Conservation (phyloP, 2,888 invertebrate species). For the Amphipyra berbera region DNA sequence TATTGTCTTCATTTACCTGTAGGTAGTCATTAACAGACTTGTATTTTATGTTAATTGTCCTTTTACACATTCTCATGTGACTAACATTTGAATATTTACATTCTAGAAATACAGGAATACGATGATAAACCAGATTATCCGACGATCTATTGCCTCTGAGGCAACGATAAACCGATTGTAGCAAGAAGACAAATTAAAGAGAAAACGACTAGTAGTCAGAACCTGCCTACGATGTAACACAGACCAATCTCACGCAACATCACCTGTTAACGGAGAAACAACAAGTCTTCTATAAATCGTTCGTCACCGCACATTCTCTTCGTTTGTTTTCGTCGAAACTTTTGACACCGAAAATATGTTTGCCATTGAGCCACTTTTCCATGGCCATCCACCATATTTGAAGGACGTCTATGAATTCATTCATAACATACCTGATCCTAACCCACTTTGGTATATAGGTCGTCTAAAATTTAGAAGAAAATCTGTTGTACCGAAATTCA, state of each 20-base stretch:
- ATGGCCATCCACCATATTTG: slow-evolving; percentile 33
- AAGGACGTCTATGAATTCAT: slow-evolving; percentile 51
- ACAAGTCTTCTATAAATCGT: slow-evolving; percentile 49
- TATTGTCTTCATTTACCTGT: no score
- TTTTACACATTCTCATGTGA: no score
- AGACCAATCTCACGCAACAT: slow-evolving; percentile 41
- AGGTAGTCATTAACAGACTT: not conserved
- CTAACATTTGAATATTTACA: not conserved
- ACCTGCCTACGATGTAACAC: slow-evolving; percentile 33
- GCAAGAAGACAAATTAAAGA: slow-evolving; percentile 35
- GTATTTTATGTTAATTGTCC: not conserved
- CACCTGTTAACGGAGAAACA: slow-evolving; percentile 40
- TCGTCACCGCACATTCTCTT: slow-evolving; percentile 51
- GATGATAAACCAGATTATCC: no score
- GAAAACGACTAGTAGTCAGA: slow-evolving; percentile 33
- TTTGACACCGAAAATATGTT: slow-evolving; percentile 55
- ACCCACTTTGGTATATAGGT: slow-evolving; percentile 32
- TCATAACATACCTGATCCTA: slow-evolving; percentile 35
- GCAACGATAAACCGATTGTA: slow-evolving; percentile 24
- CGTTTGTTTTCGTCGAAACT: slow-evolving; percentile 53
- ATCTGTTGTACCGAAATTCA: not conserved
- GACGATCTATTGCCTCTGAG: slow-evolving; percentile 4
- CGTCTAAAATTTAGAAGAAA: not conserved
- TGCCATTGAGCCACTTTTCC: slow-evolving; percentile 56
- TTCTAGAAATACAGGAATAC: no score